Conservation (phyloP, 2,113 vertebrate species). For the Trochalopteron elliotii region DNA sequence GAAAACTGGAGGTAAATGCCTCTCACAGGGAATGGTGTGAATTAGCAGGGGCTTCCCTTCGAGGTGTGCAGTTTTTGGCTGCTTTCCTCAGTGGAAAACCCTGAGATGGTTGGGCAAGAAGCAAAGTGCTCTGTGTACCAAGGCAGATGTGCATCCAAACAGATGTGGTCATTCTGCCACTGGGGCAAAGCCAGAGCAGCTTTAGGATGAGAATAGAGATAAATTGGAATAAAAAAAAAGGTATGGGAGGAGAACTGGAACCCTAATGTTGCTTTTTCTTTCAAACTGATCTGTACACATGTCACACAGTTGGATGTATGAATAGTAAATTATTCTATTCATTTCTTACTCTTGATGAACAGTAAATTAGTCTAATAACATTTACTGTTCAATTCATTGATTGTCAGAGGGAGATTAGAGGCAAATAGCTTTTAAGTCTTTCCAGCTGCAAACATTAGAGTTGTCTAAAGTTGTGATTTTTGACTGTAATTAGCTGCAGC, state of each 20-base stretch:
- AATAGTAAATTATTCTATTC: slow-evolving; percentile 70
- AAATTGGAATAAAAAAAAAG: slow-evolving; percentile 18
- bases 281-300: slow-evolving; percentile 47
- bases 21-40: neutral
- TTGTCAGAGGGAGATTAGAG: slow-evolving; percentile 71
- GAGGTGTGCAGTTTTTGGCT: neutral
- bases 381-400: slow-evolving; percentile 71
- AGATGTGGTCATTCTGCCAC: slow-evolving; percentile 36
- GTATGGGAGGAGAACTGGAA: slow-evolving; percentile 4
- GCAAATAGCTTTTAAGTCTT: slow-evolving; percentile 70
- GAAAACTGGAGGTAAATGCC: neutral
- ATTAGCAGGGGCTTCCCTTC: neutral
- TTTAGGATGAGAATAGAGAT: neutral
- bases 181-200: neutral
- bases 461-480: slow-evolving; percentile 66
- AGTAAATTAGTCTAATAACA: slow-evolving; percentile 73
- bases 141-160: neutral
- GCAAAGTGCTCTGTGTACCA: neutral
- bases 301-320: slow-evolving; percentile 58
- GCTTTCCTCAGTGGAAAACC: neutral
- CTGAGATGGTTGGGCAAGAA: neutral
- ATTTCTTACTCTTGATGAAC: slow-evolving; percentile 72
- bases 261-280: slow-evolving; percentile 12
- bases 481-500: slow-evolving; percentile 46
- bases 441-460: slow-evolving; percentile 66